These are phyloP conservation scores for Eueremaeus valkanovi DNA, from an alignment of 2,888 invertebrate genomes.

Conservation along the genomic window DNA sequence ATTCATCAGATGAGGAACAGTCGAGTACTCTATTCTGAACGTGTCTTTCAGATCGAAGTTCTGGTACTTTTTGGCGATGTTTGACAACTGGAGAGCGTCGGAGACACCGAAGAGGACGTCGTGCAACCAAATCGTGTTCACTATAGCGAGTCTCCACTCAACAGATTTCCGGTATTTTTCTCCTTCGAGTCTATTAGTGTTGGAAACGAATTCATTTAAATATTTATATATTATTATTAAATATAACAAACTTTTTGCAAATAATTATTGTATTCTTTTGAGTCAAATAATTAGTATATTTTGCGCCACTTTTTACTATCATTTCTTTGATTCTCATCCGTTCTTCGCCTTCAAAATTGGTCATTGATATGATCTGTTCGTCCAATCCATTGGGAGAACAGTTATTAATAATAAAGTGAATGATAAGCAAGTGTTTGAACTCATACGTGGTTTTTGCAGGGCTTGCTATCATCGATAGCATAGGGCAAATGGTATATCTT, in stretches of 20 bases:
- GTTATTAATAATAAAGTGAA: too few relatives aligned
- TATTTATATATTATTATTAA: slow-evolving; percentile 27
- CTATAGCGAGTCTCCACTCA: slow-evolving; percentile 85
- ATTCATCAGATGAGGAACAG: slow-evolving; percentile 84
- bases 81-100: slow-evolving; percentile 60
- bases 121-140: slow-evolving; percentile 88
- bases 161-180: slow-evolving; percentile 81
- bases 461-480: slow-evolving; percentile 53
- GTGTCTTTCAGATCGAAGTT: slow-evolving; percentile 72
- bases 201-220: not conserved
- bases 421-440: not conserved
- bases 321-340: slow-evolving; percentile 74
- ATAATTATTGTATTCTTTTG: slow-evolving; percentile 57
- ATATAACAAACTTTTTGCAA: slow-evolving; percentile 53
- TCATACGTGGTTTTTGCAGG: slow-evolving; percentile 54
- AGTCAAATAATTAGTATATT: slow-evolving; percentile 62
- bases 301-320: slow-evolving; percentile 79
- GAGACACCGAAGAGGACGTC: slow-evolving; percentile 86
- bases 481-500: slow-evolving; percentile 83
- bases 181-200: slow-evolving; percentile 68
- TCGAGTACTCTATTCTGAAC: slow-evolving; percentile 77
- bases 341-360: slow-evolving; percentile 87
- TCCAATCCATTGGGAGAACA: slow-evolving; percentile 15
- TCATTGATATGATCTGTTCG: slow-evolving; percentile 67
- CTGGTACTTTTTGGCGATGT: slow-evolving; percentile 66